These are phyloP conservation scores for Sesamia inferens DNA, from an alignment of 2,888 invertebrate genomes.

Conservation along the genomic window DNA sequence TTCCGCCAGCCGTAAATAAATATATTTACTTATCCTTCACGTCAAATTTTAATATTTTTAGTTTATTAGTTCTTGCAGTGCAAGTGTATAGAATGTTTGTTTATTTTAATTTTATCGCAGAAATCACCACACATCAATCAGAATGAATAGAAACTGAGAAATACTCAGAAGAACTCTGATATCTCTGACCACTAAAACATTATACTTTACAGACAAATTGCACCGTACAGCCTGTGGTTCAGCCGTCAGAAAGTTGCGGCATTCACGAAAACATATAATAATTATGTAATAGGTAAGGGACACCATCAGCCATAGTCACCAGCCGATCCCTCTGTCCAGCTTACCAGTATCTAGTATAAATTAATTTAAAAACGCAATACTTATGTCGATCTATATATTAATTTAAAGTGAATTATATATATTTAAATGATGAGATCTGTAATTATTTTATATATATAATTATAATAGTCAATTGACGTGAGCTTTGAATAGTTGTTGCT, in stretches of 20 bases:
- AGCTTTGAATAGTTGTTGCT: neutral
- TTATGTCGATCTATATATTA: neutral
- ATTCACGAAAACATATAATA: neutral
- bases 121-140: neutral
- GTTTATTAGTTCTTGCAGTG: neutral
- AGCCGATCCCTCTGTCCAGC: neutral
- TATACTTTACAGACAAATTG: neutral
- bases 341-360: neutral
- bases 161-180: neutral
- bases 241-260: neutral
- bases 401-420: neutral
- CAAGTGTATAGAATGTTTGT: neutral
- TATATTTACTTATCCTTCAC: neutral
- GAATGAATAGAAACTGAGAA: neutral
- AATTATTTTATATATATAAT: neutral
- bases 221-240: neutral
- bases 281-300: neutral
- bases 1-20: neutral
- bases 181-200: no score
- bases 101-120: neutral
- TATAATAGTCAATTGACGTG: slow-evolving; percentile 17
- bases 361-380: neutral
- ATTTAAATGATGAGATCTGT: neutral
- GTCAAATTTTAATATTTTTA: neutral
- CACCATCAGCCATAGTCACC: neutral